Conservation (phyloP, 1,140 invertebrate species). For the Musca domestica region DNA sequence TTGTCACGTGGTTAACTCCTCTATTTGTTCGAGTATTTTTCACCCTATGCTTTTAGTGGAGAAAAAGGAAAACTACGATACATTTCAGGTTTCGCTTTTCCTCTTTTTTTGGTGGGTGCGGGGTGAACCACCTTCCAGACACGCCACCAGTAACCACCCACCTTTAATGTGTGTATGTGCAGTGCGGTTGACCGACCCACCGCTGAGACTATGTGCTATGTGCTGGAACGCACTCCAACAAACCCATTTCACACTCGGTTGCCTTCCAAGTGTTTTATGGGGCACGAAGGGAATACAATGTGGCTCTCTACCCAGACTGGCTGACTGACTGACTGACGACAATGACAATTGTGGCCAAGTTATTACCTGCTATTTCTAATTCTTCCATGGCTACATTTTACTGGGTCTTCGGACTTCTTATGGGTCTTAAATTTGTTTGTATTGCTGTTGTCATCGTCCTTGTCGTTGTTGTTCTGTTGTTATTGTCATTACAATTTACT, state of each 20-base stretch:
- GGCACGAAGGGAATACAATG: not conserved
- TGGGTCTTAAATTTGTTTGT: not conserved
- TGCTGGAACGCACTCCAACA: not conserved
- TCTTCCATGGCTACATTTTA: too few relatives aligned
- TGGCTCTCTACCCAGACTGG: too few relatives aligned
- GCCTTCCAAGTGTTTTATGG: not conserved
- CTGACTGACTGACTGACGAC: too few relatives aligned
- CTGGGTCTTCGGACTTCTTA: too few relatives aligned
- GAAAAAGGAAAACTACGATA: too few relatives aligned
- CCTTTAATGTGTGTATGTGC: not conserved
- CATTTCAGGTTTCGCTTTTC: too few relatives aligned
- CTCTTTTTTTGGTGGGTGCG: too few relatives aligned
- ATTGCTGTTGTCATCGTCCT: not conserved
- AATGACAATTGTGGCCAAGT: not conserved
- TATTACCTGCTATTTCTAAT: slow-evolving; percentile 4
- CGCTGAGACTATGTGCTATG: not conserved
- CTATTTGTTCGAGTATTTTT: not conserved
- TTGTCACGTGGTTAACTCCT: slow-evolving; percentile 16
- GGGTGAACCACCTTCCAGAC: too few relatives aligned
- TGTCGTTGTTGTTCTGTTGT: not conserved
- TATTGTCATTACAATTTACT: not conserved
- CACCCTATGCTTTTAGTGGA: not conserved
- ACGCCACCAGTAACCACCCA: not conserved
- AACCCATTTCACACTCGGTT: slow-evolving; percentile 11
- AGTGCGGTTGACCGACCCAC: not conserved